These are phyloP conservation scores for Neodiprion pinetum DNA, from an alignment of 1,140 invertebrate species.

Conservation along the genomic window DNA sequence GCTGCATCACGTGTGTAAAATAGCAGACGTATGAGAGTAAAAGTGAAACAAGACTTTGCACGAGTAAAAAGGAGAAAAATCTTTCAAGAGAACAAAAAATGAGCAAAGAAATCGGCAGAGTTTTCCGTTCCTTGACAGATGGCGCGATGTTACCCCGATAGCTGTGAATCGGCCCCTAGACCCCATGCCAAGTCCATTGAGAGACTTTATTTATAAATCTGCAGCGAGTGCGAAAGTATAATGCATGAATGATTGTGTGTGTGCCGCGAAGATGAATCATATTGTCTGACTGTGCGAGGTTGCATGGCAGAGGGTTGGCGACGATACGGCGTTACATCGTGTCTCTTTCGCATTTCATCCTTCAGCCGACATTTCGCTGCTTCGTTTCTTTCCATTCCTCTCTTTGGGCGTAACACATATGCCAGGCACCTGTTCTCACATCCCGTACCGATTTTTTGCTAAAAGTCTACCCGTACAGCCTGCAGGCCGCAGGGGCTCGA, in stretches of 20 bases:
- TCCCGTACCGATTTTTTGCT: constrained; percentile 32
- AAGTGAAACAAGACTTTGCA: not conserved
- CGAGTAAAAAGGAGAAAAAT: constrained; percentile 1
- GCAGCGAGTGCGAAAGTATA: not conserved
- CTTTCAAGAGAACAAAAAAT: constrained; percentile 19
- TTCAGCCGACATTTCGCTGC: not conserved
- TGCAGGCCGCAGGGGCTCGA: not conserved
- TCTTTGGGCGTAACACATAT: constrained; percentile 37
- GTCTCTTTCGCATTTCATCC: not conserved
- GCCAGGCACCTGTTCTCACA: constrained; percentile 43
- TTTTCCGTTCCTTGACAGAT: constrained; percentile 28
- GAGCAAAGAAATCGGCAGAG: constrained; percentile 31
- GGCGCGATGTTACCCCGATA: constrained; percentile 29
- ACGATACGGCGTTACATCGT: not conserved
- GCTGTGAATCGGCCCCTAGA: constrained; percentile 4
- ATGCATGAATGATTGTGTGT: not conserved
- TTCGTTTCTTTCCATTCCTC: not conserved
- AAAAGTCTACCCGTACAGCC: not conserved
- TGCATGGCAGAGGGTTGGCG: not conserved
- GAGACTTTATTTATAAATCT: constrained; percentile 5
- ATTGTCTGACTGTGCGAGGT: not conserved
- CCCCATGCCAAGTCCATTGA: constrained; percentile 39
- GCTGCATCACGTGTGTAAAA: no score
- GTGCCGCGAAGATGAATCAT: not conserved
- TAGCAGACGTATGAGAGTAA: no score